Evolutionary conservation across 2,888 invertebrate genomes (phyloP).

Genomic region (Tyria jacobaeae): DNA sequence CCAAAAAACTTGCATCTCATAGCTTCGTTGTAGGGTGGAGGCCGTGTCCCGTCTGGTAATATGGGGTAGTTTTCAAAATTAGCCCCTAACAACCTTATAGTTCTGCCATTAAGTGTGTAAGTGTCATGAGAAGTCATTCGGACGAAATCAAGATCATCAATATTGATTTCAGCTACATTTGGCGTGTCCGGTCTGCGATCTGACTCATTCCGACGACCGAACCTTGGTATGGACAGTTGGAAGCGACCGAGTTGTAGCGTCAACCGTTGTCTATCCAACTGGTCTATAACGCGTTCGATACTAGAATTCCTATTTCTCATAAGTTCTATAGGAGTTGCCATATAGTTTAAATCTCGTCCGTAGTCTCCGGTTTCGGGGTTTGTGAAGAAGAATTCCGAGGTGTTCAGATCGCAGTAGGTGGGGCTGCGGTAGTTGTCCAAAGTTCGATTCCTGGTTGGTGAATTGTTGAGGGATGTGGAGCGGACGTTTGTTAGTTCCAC

Average conservation of each 20-base stretch:
- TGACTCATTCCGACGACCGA: slow-evolving; percentile 57
- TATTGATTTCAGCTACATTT: slow-evolving; percentile 71
- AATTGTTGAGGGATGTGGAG: slow-evolving; percentile 52
- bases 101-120: slow-evolving; percentile 78
- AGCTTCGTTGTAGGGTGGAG: slow-evolving; percentile 78
- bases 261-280: slow-evolving; percentile 59
- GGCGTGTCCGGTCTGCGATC: slow-evolving; percentile 74
- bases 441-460: slow-evolving; percentile 54
- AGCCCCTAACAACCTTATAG: slow-evolving; percentile 75
- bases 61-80: slow-evolving; percentile 74
- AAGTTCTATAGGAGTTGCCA: slow-evolving; percentile 66
- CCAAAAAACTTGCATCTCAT: slow-evolving; percentile 76
- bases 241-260: slow-evolving; percentile 77
- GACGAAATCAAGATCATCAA: slow-evolving; percentile 72
- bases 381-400: slow-evolving; percentile 59
- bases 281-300: slow-evolving; percentile 67
- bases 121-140: slow-evolving; percentile 71
- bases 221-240: slow-evolving; percentile 70
- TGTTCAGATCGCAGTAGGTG: slow-evolving; percentile 63
- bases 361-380: slow-evolving; percentile 57
- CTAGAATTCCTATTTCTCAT: slow-evolving; percentile 57
- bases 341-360: slow-evolving; percentile 66
- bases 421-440: slow-evolving; percentile 66
- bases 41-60: slow-evolving; percentile 54
- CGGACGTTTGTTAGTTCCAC: slow-evolving; percentile 73